Base-by-base conservation (phyloP, 2,888 invertebrate species). In the Xestia xanthographa region DNA sequence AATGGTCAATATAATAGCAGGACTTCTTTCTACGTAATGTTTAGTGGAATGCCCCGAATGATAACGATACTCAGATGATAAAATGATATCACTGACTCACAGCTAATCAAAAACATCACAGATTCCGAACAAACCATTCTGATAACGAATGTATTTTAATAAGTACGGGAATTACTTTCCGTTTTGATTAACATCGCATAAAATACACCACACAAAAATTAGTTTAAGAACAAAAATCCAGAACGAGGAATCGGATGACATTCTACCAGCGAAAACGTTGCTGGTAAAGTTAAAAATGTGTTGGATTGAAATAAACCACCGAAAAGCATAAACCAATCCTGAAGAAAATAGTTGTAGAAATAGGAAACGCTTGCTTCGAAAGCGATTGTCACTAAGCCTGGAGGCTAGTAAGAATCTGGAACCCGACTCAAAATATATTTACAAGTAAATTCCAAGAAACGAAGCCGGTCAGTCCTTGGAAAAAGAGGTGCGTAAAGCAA, bases 101-200 rank as follows among this genome's bases (percentile, higher is more conserved):
- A 48, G 38, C 5, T 78, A 71, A 78, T 71, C 12, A 53, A 56
- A 63, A 77, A 53, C 29, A n/a, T 14, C 26, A 78, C 26, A n/a
- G 60, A 69, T 43, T 69, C 34, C 77, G 34, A 60, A 77, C 20
- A 1, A 34, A 34, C 8, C 20, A n/a, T 4, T 29, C 14, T 63
- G 71, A 70, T 70, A 78, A 62, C 22, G 43, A 62, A 70, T 60
- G 20, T 29, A 17, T 58, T 58, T 29, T 17, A 58, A 58, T 58
- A 17, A 56, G 2, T 58, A 29, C 17, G 4, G 20, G 3, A 17
- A 29, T 29, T 8, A 17, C 17, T 17, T 58, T 29, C 29, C 17
- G 1, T 58, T 58, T 29, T 29, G 12, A 20, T 60, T 60, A 20
- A 34, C 4, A 29, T 34, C 9, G 9, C 29, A 1, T 29, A 9